phyloP scores from a whole-genome alignment of 2,797 vertebrate species.

The Antennarius maculatus region DNA sequence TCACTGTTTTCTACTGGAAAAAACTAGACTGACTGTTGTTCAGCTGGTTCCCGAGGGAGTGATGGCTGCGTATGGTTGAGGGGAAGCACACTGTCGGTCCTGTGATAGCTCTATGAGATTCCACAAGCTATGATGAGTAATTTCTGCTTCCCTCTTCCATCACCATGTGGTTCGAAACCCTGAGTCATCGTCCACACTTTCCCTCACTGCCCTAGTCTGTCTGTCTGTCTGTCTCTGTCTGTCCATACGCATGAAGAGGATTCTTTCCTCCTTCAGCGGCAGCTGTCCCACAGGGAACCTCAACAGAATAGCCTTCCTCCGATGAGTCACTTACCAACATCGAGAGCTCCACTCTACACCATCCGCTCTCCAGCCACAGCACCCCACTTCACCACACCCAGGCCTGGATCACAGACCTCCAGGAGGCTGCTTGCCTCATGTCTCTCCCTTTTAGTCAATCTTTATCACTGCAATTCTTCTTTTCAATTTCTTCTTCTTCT shows the following conservation, averaged over 20 bases:
- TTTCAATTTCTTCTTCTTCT: not conserved
- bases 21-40: slow-evolving; percentile 17
- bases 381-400: slow-evolving; percentile 73
- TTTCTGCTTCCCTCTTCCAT: slow-evolving; percentile 87
- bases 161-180: slow-evolving; percentile 81
- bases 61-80: slow-evolving; percentile 45
- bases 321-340: slow-evolving; percentile 75
- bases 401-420: slow-evolving; percentile 58
- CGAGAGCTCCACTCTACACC: slow-evolving; percentile 60
- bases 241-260: slow-evolving; percentile 35
- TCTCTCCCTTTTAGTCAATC: slow-evolving; percentile 21
- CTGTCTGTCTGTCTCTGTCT: slow-evolving; percentile 29
- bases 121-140: slow-evolving; percentile 92
- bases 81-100: slow-evolving; percentile 82
- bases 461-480: not conserved
- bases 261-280: slow-evolving; percentile 60
- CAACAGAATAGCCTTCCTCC: slow-evolving; percentile 60
- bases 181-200: slow-evolving; percentile 87
- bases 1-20: slow-evolving; percentile 15
- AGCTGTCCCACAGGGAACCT: slow-evolving; percentile 65
- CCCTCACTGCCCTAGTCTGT: slow-evolving; percentile 64
- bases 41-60: slow-evolving; percentile 40
- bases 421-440: slow-evolving; percentile 32
- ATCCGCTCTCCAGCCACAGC: slow-evolving; percentile 59
- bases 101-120: slow-evolving; percentile 94